phyloP scores from a whole-genome alignment of 2,797 vertebrate species.

The Odontamblyopus lacepedii region DNA sequence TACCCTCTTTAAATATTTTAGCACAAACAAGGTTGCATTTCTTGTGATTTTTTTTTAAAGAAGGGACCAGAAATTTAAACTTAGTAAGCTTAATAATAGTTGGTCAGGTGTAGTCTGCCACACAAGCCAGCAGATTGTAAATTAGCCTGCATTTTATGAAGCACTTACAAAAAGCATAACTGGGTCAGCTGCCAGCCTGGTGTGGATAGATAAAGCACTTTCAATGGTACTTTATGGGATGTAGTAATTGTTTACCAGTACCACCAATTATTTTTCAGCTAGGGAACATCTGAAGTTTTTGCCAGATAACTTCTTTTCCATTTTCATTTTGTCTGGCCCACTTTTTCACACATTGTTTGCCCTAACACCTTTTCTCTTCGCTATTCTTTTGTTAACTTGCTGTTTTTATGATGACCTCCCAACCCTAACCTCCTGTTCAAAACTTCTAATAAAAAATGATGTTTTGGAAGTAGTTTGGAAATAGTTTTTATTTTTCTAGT shows the following conservation, averaged over 20 bases:
- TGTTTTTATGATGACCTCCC: neutral
- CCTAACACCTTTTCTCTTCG: neutral
- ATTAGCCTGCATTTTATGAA: conserved; percentile 16
- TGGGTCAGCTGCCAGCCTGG: conserved; percentile 4
- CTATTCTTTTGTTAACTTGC: neutral
- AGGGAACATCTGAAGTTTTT: conserved; percentile 2
- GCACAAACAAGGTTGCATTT: neutral
- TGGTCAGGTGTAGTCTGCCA: neutral
- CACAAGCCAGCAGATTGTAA: neutral
- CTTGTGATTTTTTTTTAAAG: neutral
- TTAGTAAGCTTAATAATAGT: neutral
- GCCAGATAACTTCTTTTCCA: neutral
- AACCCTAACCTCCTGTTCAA: neutral
- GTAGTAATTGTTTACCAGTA: neutral
- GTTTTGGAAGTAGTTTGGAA: neutral
- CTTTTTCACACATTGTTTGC: conserved; percentile 2
- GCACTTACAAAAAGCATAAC: neutral
- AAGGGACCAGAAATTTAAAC: neutral
- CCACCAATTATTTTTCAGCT: neutral
- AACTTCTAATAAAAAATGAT: neutral
- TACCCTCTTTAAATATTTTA: too few species aligned
- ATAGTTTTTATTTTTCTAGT: neutral
- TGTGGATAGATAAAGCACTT: neutral
- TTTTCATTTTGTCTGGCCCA: neutral
- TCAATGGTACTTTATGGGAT: neutral